These are phyloP conservation scores for Hyppa rectilinea DNA, from an alignment of 2,888 invertebrate genomes.

Conservation along the genomic window DNA sequence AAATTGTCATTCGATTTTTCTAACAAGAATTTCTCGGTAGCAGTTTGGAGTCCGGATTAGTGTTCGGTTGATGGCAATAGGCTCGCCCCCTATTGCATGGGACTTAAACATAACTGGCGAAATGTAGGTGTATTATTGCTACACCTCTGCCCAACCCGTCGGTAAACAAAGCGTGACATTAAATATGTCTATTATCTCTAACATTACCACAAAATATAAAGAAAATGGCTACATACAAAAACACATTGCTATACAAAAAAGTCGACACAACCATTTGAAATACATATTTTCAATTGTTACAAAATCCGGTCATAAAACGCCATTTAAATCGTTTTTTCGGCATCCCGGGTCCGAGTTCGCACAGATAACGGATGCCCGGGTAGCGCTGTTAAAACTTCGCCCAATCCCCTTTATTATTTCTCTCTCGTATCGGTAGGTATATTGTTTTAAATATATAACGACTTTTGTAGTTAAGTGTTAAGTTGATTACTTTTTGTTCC, in stretches of 20 bases:
- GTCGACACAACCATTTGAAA: constrained; percentile 6
- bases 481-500: constrained; percentile 7
- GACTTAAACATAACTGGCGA: no score
- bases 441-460: constrained; percentile 43
- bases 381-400: constrained; percentile 39
- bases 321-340: constrained; percentile 39
- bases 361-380: constrained; percentile 31
- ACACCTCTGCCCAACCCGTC: no score
- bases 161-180: no score
- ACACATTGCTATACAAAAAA: not conserved
- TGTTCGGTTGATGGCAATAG: no score
- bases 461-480: constrained; percentile 12
- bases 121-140: no score
- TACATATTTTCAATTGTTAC: constrained; percentile 35
- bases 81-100: no score
- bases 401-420: constrained; percentile 26
- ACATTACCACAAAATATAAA: not conserved
- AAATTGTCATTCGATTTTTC: no score
- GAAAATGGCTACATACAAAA: not conserved
- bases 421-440: constrained; percentile 2
- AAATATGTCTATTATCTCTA: no score
- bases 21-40: no score
- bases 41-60: no score
- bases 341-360: constrained; percentile 16
- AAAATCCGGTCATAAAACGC: constrained; percentile 17